Evolutionary conservation across 2,797 vertebrate species (phyloP).

Genomic region (Hemitrygon akajei): DNA sequence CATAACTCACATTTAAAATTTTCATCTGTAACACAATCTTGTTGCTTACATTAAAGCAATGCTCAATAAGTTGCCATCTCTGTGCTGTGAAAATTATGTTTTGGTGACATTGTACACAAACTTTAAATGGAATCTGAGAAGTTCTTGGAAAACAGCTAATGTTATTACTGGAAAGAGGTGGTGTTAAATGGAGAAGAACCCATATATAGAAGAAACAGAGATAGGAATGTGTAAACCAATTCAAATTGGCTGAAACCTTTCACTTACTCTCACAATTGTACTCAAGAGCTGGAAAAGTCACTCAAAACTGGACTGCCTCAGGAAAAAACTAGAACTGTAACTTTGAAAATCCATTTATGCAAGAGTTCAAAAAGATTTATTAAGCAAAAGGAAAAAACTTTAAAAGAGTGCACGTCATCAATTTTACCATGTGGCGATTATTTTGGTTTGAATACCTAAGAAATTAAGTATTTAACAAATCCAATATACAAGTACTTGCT

Average conservation of each 20-base stretch:
- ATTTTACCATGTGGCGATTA: background rate
- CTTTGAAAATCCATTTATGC: background rate
- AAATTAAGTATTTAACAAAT: background rate
- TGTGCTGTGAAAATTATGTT: background rate
- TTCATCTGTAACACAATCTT: background rate
- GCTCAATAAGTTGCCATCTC: background rate
- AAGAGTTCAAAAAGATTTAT: background rate
- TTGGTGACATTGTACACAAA: background rate
- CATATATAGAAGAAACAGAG: constrained; percentile 29
- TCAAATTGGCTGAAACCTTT: constrained; percentile 1
- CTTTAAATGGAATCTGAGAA: constrained; percentile 26
- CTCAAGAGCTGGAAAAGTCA: too few species aligned
- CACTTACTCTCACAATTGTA: background rate
- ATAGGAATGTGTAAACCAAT: background rate
- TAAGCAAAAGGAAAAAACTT: background rate
- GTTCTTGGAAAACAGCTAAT: constrained; percentile 18
- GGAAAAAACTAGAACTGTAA: background rate
- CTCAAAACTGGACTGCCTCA: background rate
- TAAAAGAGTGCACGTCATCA: background rate
- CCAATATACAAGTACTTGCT: background rate
- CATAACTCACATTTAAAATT: background rate
- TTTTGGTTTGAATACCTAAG: background rate
- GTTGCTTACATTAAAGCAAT: constrained; percentile 23
- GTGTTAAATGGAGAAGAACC: background rate
- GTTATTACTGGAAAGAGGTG: constrained; percentile 19